Base-by-base conservation (phyloP, 1,140 invertebrate genomes). In the Ptiloglossa arizonensis region DNA sequence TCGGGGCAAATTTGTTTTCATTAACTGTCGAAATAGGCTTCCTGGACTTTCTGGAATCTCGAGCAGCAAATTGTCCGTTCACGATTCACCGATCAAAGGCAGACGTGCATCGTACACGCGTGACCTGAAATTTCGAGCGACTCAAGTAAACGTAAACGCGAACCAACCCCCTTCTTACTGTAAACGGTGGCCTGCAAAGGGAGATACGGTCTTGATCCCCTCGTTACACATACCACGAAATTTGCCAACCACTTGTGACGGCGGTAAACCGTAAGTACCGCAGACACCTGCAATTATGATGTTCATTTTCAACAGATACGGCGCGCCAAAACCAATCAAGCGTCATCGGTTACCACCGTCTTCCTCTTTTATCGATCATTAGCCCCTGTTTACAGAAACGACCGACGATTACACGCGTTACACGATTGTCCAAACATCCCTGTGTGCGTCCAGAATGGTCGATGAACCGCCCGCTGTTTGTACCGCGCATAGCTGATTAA, bases 261-360 rank as follows among this genome's bases (percentile, higher is more conserved):
- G 72, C n/a, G 71, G 78, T 62, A 68, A 70, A 48, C 78, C 78
- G 44, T 80, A 76, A 80, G 48, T 66, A 56, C 77, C 70, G 44
- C 76, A 48, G 63, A 80, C 44, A 80, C 32, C 52, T 68, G 32
- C 44, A 66, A 80, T 83, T 67, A 76, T 54, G 72, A 84, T 54
- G 69, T 83, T 44, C 67, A 72, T n/a, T 48, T 68, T 24, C 67
- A 6, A 19, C 22, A 32, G 48, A 66, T 50, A 32, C 57, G 24
- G 19, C 27, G 11, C 15, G 8, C 11, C 2, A 2, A 27, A 68
- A 35, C n/a, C 52, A 35, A 75, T 57, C 52, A 29, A 27, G 19
- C 41, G 8, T 6, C 35, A 38, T 38, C n/a, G 27, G 50, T 22
- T 22, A 11, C 11, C 19, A 11, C 6, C 50, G 27, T 29, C 46